A percentile compares a stretch with the other conserved stretches of the same genome.
Evolutionary conservation across 1,140 invertebrate species (phyloP).

Genomic region (Antheraea pernyi): DNA sequence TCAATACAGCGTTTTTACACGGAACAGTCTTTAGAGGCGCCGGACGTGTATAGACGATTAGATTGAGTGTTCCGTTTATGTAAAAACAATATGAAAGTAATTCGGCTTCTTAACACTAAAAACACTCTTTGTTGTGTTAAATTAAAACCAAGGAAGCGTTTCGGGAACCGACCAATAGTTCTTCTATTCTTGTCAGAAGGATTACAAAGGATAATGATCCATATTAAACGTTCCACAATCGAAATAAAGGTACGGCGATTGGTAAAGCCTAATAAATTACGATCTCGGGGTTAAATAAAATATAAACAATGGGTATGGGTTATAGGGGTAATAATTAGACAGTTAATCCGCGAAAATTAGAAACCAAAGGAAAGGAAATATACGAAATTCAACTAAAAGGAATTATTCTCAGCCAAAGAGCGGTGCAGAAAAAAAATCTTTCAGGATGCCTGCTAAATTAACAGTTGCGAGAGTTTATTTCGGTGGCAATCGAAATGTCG

Average conservation of each 20-base stretch:
- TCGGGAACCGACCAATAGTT: background rate
- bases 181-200: background rate
- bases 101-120: background rate
- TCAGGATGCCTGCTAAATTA: background rate
- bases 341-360: background rate
- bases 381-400: background rate
- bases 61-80: background rate
- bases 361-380: background rate
- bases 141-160: constrained; percentile 2
- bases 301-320: background rate
- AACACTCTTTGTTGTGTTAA: background rate
- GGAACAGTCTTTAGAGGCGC: background rate
- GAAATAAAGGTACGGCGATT: background rate
- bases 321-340: background rate
- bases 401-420: background rate
- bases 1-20: background rate
- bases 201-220: background rate
- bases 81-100: background rate
- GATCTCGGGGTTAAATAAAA: background rate
- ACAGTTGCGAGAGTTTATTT: background rate
- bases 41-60: background rate
- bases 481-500: background rate
- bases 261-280: background rate
- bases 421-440: background rate
- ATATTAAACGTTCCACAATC: background rate